These are phyloP conservation scores for Zoanthus solanderi DNA, from an alignment of 92 coral and sea anemone species.

Conservation along the genomic window DNA sequence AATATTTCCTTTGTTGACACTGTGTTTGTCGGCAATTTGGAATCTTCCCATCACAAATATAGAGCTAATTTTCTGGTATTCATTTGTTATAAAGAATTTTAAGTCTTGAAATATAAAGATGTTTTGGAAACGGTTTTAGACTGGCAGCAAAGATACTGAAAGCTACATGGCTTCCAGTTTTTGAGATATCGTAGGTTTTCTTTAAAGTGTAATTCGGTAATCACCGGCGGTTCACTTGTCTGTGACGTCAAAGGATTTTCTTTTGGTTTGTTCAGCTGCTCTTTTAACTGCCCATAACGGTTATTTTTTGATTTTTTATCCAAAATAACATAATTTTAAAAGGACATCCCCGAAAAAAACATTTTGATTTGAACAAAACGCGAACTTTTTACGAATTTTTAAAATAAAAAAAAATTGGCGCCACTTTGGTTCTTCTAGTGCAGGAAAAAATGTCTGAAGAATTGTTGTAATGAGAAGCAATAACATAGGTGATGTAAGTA, in stretches of 20 bases:
- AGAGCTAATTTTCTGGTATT: not conserved
- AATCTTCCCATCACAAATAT: not conserved
- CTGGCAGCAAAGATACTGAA: too few species aligned
- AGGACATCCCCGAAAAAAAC: too few species aligned
- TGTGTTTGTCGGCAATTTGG: not conserved
- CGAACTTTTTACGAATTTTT: too few species aligned
- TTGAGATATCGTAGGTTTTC: not conserved
- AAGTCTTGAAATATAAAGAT: not conserved
- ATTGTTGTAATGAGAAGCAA: too few species aligned
- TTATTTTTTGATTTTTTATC: not conserved
- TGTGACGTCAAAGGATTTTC: not conserved
- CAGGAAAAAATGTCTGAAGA: too few species aligned
- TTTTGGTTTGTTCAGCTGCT: conserved; percentile 13
- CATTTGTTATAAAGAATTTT: not conserved
- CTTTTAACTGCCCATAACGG: not conserved
- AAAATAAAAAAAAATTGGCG: too few species aligned
- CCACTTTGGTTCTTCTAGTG: too few species aligned
- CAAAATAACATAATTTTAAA: not conserved
- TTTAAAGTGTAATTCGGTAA: not conserved
- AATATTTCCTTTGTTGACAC: not conserved
- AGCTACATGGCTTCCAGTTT: not conserved
- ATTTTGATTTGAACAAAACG: too few species aligned
- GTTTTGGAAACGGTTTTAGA: not conserved
- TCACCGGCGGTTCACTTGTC: not conserved
- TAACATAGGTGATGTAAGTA: too few species aligned